Conservation (phyloP, 2,113 vertebrate genomes). For the Phylloscopus whistleri region DNA sequence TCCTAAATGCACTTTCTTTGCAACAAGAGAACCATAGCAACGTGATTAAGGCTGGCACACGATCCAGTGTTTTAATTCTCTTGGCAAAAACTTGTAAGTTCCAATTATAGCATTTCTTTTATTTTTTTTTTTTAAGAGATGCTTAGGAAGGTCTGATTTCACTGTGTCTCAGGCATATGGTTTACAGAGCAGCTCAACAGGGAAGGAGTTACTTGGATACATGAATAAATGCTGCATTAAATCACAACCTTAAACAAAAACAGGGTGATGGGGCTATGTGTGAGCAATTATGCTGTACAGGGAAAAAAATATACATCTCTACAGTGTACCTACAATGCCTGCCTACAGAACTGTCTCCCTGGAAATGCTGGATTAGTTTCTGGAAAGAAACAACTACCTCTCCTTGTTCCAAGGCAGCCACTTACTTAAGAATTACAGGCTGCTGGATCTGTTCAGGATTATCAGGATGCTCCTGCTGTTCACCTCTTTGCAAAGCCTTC, state of each 20-base stretch:
- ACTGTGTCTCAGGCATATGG: constrained; percentile 23
- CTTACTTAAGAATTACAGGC: background rate
- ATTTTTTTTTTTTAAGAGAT: background rate
- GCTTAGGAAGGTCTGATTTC: constrained; percentile 32
- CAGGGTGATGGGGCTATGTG: background rate
- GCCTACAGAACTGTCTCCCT: background rate
- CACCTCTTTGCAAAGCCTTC: background rate
- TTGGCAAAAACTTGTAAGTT: constrained; percentile 36
- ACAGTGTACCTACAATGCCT: background rate
- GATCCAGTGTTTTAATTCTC: constrained; percentile 32
- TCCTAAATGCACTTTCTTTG: constrained; percentile 16
- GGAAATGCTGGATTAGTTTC: constrained; percentile 2
- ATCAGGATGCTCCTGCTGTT: background rate
- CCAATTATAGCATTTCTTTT: constrained; percentile 17
- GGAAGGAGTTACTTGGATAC: constrained; percentile 22
- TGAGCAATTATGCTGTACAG: background rate
- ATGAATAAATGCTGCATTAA: background rate
- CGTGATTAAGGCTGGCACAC: constrained; percentile 38
- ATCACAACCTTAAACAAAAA: constrained; percentile 11
- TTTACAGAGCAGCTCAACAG: constrained; percentile 10
- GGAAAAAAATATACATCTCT: background rate
- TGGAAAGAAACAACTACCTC: background rate
- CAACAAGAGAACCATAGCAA: constrained; percentile 55
- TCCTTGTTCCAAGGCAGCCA: background rate
- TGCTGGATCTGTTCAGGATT: background rate